Evolutionary conservation across 2,888 invertebrate species (phyloP), one percentile per base, ranked within the genome.

Genomic region (Parnassius orleans): DNA sequence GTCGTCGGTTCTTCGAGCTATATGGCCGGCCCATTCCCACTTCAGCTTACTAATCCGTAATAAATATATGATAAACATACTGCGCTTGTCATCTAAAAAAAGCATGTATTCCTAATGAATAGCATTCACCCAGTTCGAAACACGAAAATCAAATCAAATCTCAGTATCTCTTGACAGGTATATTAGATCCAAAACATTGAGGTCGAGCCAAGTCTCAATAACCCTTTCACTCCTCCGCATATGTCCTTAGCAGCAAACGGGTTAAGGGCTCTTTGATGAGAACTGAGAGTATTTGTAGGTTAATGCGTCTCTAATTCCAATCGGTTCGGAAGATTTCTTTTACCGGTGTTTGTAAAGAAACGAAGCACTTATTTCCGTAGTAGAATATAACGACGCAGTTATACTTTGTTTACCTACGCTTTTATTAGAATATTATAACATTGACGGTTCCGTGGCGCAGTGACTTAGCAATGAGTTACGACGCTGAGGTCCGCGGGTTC

Each of bases 221-320:
- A 47, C 53, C 59, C 55, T 55, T 56, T 56, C 47, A n/a, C 51
- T 41, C 51, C n/a, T 55, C 54, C 55, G 2, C 57, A 46, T 57
- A 60, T 56, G 60, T 65, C 61, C 64, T 66, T 53, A 24, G 46
- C 60, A 57, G 63, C 62, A 69, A 68, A 66, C 68, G 62, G 72
- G 70, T 69, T 72, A 69, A 69, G 72, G 54, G 61, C 61, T 60
- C 66, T 69, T 69, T 69, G 66, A 33, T 67, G 63, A 57, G 53
- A 56, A 53, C 54, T 50, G 15, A 57, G 51, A 47, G 44, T 50
- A 54, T 59, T 51, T 63, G 54, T 57, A 52, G 48, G 43, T 56
- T 61, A 47, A 61, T 56, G 52, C 56, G 24, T 54, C 41, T 51
- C 46, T 24, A 12, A 44, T 56, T 50, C 9, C 44, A 19, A 44